Percentiles rank a stretch among this genome's conserved stretches.
These are phyloP conservation scores for Gila orcuttii DNA, from an alignment of 2,113 vertebrate species.

Conservation along the genomic window DNA sequence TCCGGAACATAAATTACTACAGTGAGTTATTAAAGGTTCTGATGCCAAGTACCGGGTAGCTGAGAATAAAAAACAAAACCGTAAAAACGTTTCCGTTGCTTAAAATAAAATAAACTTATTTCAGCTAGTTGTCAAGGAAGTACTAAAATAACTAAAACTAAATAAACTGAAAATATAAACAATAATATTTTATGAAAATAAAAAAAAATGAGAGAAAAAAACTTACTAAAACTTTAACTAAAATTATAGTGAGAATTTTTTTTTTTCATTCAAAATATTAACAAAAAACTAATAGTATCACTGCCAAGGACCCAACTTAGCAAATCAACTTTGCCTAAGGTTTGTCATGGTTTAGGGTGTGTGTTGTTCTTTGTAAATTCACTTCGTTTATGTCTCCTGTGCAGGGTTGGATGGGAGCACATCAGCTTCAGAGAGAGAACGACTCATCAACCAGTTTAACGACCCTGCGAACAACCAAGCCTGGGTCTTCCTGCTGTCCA, in stretches of 20 bases:
- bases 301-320: too few relatives aligned
- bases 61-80: neutral
- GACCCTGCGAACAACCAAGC: conserved; percentile 86
- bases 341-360: neutral
- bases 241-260: too few relatives aligned
- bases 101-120: neutral
- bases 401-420: conserved; percentile 96
- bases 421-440: conserved; percentile 92
- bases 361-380: neutral
- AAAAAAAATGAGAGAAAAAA: too few relatives aligned
- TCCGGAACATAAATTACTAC: conserved; percentile 94
- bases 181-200: too few relatives aligned
- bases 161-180: too few relatives aligned
- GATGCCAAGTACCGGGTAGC: neutral
- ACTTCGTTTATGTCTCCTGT: neutral
- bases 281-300: too few relatives aligned
- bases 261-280: too few relatives aligned
- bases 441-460: conserved; percentile 98
- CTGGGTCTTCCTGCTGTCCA: conserved; percentile 95
- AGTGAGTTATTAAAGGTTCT: conserved; percentile 79
- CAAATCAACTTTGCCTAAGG: neutral
- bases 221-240: too few relatives aligned
- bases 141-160: too few relatives aligned
- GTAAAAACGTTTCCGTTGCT: neutral
- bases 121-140: too few relatives aligned